Evolutionary conservation across 1,140 invertebrate species (phyloP).

Genomic region (Hydropsyche tenuis): DNA sequence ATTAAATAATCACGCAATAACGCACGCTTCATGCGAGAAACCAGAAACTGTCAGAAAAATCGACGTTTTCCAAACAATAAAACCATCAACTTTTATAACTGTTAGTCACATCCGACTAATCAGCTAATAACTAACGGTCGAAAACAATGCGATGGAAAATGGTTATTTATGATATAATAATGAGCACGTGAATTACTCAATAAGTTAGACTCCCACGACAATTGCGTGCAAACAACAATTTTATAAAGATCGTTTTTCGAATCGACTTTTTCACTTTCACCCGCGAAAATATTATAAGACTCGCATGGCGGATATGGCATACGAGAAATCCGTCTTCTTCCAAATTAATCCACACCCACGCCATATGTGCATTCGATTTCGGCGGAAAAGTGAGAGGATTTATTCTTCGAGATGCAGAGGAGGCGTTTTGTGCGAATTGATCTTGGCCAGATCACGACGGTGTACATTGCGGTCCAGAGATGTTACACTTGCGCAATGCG

Average conservation of each 20-base stretch:
- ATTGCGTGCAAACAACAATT: constrained; percentile 2
- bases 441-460: neutral
- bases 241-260: too few relatives aligned
- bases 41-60: too few relatives aligned
- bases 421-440: neutral
- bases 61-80: too few relatives aligned
- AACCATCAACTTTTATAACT: too few relatives aligned
- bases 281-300: neutral
- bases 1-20: too few relatives aligned
- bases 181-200: too few relatives aligned
- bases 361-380: neutral
- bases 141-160: too few relatives aligned
- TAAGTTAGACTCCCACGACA: neutral
- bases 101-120: too few relatives aligned
- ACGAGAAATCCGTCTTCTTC: neutral
- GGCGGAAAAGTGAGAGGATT: neutral
- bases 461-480: neutral
- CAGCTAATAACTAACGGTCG: too few relatives aligned
- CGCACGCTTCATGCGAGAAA: too few relatives aligned
- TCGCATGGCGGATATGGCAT: neutral
- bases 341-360: neutral
- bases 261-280: too few relatives aligned
- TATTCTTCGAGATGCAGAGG: neutral
- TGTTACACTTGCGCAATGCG: neutral
- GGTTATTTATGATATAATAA: too few relatives aligned